Evolutionary conservation across 2,113 vertebrate species (phyloP), one percentile per base, ranked within the genome.

Genomic region (Spermophilus dauricus): DNA sequence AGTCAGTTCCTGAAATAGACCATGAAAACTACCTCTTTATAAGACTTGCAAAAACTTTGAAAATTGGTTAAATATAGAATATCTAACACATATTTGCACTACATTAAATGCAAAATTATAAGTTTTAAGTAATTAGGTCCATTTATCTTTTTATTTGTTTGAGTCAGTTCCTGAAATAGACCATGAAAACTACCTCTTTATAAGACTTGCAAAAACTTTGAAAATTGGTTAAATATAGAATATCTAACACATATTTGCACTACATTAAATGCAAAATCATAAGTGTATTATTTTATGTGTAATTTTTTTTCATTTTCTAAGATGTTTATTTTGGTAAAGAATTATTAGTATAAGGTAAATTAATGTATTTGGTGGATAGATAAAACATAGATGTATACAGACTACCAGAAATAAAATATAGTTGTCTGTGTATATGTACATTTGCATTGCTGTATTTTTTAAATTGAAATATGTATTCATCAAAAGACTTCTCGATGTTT

Each of bases 101-200:
- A 42, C 4, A 37, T 73, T 95, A 87, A 77, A 69, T 69, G 37
- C 0, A 87, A 95, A 94, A 89, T 12, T 53, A 26, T 32, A 78
- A 93, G 89, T n/a, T 88, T 95, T 93, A 96, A 95, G 51, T 92
- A 93, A 95, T 95, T 92, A 92, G 42, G 34, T 45, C 72, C 56
- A 92, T 97, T 96, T 96, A 92, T 94, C 83, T 97, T 95, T 78
- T 75, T 93, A 65, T 92, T 94, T 91, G n/a, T 72, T 95, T 75
- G 24, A 45, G 28, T 34, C 96, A 9, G 48, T 94, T 83, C 78
- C 89, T 97, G 56, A 92, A 95, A 56, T 89, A 93, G 90, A 89
- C n/a, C 58, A 77, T 48, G 22, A 97, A 94, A 77, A 20, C 73
- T 82, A 65, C 8, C 34, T 93, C 81, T 89, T 93, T 93, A 84